Evolutionary conservation across 2,113 vertebrate genomes (phyloP).

Genomic region (Peromyscus californicus): DNA sequence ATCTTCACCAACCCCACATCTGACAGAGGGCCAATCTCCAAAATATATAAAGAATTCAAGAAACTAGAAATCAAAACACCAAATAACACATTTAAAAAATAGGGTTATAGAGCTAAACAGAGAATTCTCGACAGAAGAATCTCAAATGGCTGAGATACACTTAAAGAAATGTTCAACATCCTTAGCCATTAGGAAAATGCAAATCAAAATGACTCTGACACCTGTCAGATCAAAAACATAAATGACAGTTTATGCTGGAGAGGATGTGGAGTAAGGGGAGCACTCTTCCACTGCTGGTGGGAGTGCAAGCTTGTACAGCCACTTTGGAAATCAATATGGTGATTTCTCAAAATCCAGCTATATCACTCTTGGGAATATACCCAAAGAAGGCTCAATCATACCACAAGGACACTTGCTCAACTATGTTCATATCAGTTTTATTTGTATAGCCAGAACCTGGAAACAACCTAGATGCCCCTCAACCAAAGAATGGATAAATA

Average conservation of each 20-base stretch:
- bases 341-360: neutral
- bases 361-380: no score
- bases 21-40: neutral
- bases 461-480: no score
- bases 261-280: neutral
- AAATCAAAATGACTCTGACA: neutral
- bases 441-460: no score
- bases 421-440: no score
- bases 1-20: neutral
- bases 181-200: neutral
- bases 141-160: neutral
- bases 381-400: neutral
- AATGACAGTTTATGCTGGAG: neutral
- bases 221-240: neutral
- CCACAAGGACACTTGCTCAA: neutral
- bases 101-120: neutral
- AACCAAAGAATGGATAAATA: no score
- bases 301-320: neutral
- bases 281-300: neutral
- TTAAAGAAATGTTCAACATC: neutral
- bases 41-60: neutral
- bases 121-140: neutral
- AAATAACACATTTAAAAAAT: neutral
- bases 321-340: neutral
- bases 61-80: neutral